Conservation (phyloP, 2,797 vertebrate species). For the Sebastes flavidus region DNA sequence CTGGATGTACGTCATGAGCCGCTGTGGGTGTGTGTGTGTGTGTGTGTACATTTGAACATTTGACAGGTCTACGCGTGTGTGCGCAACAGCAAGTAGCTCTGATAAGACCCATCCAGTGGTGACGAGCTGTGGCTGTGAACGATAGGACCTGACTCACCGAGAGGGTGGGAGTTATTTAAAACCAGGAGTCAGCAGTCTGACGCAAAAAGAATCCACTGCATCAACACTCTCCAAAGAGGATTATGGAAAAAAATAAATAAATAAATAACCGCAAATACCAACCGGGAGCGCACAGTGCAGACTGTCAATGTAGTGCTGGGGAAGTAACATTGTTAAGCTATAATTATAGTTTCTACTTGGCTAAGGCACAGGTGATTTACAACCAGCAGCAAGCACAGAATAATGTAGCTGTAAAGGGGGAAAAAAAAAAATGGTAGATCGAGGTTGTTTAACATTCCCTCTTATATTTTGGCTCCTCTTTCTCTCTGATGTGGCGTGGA, state of each 20-base stretch:
- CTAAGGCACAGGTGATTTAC: conserved; percentile 39
- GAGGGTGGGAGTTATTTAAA: conserved; percentile 79
- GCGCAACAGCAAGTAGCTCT: conserved; percentile 28
- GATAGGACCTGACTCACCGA: conserved; percentile 73
- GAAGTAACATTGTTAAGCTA: conserved; percentile 30
- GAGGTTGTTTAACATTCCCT: conserved; percentile 7
- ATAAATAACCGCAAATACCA: conserved; percentile 60
- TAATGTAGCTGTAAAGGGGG: not conserved
- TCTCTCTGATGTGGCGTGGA: conserved; percentile 7
- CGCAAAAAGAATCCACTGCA: conserved; percentile 67
- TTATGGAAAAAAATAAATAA: conserved; percentile 55
- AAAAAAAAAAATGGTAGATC: not conserved
- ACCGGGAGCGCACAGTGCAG: conserved; percentile 21
- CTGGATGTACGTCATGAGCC: conserved; percentile 51
- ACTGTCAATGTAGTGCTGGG: conserved; percentile 12
- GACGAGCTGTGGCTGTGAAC: conserved; percentile 64
- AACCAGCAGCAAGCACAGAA: conserved; percentile 19
- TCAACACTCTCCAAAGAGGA: conserved; percentile 69
- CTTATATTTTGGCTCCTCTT: conserved; percentile 16
- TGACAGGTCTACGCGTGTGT: not conserved
- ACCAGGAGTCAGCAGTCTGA: conserved; percentile 71
- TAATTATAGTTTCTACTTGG: conserved; percentile 42
- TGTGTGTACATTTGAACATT: not conserved
- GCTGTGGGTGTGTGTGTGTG: not conserved
- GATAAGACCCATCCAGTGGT: conserved; percentile 66